Percentiles rank a stretch among this genome's conserved stretches.
These are phyloP conservation scores for Microhierax caerulescens DNA, from an alignment of 2,797 vertebrate genomes.

Conservation along the genomic window DNA sequence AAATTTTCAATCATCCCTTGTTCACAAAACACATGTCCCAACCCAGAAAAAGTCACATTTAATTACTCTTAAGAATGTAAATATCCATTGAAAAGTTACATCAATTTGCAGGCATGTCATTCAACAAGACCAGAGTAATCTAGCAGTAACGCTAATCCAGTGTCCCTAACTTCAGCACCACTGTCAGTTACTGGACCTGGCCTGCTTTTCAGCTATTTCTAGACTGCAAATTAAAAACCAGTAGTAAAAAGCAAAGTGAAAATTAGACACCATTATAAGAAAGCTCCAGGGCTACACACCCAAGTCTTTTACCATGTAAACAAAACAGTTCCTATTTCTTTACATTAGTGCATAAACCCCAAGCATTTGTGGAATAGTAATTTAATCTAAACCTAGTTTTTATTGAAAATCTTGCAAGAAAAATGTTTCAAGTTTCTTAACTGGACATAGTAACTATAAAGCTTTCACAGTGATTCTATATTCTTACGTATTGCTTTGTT, in stretches of 20 bases:
- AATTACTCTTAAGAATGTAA: not conserved
- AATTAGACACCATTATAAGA: not conserved
- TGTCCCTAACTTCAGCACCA: not conserved
- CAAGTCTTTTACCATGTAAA: not conserved
- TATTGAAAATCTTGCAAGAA: not conserved
- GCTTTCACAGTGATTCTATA: not conserved
- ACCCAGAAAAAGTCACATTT: not conserved
- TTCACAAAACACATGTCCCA: not conserved
- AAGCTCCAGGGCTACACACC: not conserved
- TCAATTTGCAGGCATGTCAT: not conserved
- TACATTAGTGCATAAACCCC: not conserved
- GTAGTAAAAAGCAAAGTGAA: not conserved
- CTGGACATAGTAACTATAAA: not conserved
- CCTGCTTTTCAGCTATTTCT: not conserved
- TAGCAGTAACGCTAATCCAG: accelerated
- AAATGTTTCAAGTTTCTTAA: not conserved
- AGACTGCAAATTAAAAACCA: not conserved
- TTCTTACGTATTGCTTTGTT: not conserved
- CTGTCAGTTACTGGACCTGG: not conserved
- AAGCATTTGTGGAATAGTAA: not conserved
- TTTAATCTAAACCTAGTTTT: not conserved
- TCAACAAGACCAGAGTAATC: not conserved
- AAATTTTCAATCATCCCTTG: not conserved
- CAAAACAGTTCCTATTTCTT: not conserved
- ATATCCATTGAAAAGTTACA: not conserved